These are phyloP conservation scores for Macaria notata DNA, from an alignment of 2,888 invertebrate species.

Conservation along the genomic window DNA sequence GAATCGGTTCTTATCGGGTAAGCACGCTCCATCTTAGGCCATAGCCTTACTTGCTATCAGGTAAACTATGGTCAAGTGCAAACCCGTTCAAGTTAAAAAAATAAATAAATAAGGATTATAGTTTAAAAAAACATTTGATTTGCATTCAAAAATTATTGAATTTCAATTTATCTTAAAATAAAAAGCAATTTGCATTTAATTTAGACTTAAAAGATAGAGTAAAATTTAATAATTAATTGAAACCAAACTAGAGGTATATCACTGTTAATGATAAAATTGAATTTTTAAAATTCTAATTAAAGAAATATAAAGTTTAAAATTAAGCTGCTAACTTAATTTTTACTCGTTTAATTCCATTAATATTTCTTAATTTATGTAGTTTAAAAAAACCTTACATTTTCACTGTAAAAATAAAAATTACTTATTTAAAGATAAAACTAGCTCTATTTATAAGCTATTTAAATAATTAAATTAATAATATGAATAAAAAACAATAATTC, in stretches of 20 bases:
- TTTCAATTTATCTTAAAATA: constrained; percentile 77
- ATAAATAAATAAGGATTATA: constrained; percentile 66
- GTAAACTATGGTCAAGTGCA: too few species aligned
- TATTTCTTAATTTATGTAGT: constrained; percentile 84
- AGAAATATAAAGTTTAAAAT: constrained; percentile 76
- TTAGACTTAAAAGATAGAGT: constrained; percentile 72
- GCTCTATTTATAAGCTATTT: constrained; percentile 65
- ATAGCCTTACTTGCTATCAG: too few species aligned
- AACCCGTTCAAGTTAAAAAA: too few species aligned
- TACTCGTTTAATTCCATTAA: too few species aligned
- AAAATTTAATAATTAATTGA: constrained; percentile 73
- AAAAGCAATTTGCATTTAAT: constrained; percentile 80
- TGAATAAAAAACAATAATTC: too few species aligned
- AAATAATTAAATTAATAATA: too few species aligned
- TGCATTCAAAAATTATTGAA: constrained; percentile 66
- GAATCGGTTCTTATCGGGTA: too few species aligned
- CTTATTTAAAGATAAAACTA: constrained; percentile 49
- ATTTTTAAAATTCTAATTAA: constrained; percentile 77
- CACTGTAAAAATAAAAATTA: constrained; percentile 83
- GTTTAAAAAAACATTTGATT: constrained; percentile 69
- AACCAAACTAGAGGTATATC: constrained; percentile 82
- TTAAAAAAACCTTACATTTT: constrained; percentile 86
- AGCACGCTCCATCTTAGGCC: too few species aligned
- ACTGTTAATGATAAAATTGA: constrained; percentile 84
- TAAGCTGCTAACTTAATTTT: constrained; percentile 86